Base-by-base conservation (phyloP, 1,140 invertebrate genomes). In the Xylocopa sonorina region DNA sequence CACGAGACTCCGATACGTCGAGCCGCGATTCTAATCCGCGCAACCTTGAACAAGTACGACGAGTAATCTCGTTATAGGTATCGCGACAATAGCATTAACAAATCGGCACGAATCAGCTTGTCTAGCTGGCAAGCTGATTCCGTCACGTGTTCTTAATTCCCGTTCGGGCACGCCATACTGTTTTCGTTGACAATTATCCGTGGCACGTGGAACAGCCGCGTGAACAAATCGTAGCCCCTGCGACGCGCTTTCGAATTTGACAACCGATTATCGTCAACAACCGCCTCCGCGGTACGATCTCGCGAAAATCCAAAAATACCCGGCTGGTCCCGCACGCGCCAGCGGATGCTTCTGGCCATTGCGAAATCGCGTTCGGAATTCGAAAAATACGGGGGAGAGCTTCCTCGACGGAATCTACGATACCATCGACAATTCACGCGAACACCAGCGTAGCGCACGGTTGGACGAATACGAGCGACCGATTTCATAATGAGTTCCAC, bases 1-100 rank as follows among this genome's bases (percentile, higher is more conserved):
- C 41, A 12, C 12, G 32, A 1, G 9, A 12, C 34, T 62, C 7
- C 18, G n/a, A 6, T 2, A 14, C 6, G 43, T 63, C 5, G 5
- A 14, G 2, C n/a, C 14, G 3, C 29, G 12, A 41, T 7, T n/a
- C n/a, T 50, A 48, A 41, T 57, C 43, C 43, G 18, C 3, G 32
- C 12, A 32, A 60, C 75, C 75, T 77, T 77, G 43, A 38, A 48
- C 29, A 46, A 27, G 27, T 16, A 41, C 5, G 5, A 16, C 29
- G 43, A 57, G 9, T 77, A 77, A 77, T 77, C 75, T 50, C 32
- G 51, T 77, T 77, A 77, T 24, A 38, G 43, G 53, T n/a, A 57
- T 71, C 75, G 14, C 9, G 43, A 34, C 10, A 24, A 60, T 18
- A 18, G 32, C 32, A 38, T 77, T 48, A 60, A 55, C n/a, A 34